A percentile compares a stretch with the other conserved stretches of the same genome.
Evolutionary conservation across 2,113 vertebrate species (phyloP).

Genomic region (Chaetorhynchus papuensis): DNA sequence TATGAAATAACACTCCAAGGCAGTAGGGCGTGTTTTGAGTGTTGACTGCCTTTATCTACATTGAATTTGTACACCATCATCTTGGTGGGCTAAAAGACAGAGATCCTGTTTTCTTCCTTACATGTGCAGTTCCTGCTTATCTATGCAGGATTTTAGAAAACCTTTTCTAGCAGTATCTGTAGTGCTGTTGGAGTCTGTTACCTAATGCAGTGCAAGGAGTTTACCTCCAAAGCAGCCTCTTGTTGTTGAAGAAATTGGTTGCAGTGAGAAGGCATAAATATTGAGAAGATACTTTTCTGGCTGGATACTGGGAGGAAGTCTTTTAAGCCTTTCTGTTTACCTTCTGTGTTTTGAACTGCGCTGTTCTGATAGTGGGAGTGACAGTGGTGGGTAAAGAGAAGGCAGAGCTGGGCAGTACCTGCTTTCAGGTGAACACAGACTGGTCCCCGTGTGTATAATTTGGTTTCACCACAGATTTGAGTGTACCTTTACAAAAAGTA

Average conservation of each 20-base stretch:
- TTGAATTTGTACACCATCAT: neutral
- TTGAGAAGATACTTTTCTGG: neutral
- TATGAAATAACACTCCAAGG: neutral
- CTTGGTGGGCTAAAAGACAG: neutral
- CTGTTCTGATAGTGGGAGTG: neutral
- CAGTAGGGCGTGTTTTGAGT: neutral
- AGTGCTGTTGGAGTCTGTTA: neutral
- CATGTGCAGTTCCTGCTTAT: neutral
- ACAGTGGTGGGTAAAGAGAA: neutral
- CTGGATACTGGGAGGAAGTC: neutral
- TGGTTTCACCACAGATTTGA: neutral
- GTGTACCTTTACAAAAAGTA: neutral
- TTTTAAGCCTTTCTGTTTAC: neutral
- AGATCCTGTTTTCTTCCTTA: neutral
- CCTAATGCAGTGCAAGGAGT: neutral
- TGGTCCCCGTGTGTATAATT: fast-evolving
- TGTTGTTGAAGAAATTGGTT: neutral
- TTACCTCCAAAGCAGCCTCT: neutral
- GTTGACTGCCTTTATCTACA: neutral
- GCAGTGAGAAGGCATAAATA: neutral
- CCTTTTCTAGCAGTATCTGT: neutral
- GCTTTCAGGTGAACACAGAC: neutral
- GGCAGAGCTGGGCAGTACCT: neutral
- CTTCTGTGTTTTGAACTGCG: neutral
- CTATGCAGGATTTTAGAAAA: neutral